Conservation (phyloP, 2,888 invertebrate genomes). For the Tachystola acroxantha region DNA sequence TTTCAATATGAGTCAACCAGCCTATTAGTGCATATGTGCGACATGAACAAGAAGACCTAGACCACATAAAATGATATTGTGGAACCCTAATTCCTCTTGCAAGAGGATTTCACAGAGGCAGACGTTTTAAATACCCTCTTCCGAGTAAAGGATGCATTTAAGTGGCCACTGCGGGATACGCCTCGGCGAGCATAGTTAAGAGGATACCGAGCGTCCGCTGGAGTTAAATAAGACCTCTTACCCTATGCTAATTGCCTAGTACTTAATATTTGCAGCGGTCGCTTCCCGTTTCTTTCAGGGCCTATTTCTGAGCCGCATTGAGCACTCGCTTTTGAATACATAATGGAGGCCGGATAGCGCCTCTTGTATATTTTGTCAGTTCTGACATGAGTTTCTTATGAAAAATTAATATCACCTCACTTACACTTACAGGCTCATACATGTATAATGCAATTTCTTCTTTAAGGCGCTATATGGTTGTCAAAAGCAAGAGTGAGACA, state of each 20-base stretch:
- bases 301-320: background rate
- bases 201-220: constrained; percentile 21
- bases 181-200: constrained; percentile 22
- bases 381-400: background rate
- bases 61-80: too few relatives aligned
- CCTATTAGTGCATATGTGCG: too few relatives aligned
- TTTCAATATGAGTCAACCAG: too few relatives aligned
- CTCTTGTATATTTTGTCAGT: background rate
- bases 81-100: constrained; percentile 2
- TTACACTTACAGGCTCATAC: too few relatives aligned
- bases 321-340: background rate
- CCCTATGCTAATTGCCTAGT: constrained; percentile 21
- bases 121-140: constrained; percentile 34
- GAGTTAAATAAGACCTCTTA: constrained; percentile 21
- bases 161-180: constrained; percentile 27
- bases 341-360: background rate
- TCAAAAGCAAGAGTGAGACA: too few relatives aligned
- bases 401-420: background rate
- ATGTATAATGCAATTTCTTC: background rate
- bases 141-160: constrained; percentile 28
- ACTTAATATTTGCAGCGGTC: constrained; percentile 10
- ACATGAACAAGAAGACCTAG: too few relatives aligned
- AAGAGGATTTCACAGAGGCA: constrained; percentile 20
- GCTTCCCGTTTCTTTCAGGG: background rate
- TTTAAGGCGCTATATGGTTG: background rate